Base-by-base conservation (phyloP, 2,113 vertebrate species). In the Tetrao urogallus region DNA sequence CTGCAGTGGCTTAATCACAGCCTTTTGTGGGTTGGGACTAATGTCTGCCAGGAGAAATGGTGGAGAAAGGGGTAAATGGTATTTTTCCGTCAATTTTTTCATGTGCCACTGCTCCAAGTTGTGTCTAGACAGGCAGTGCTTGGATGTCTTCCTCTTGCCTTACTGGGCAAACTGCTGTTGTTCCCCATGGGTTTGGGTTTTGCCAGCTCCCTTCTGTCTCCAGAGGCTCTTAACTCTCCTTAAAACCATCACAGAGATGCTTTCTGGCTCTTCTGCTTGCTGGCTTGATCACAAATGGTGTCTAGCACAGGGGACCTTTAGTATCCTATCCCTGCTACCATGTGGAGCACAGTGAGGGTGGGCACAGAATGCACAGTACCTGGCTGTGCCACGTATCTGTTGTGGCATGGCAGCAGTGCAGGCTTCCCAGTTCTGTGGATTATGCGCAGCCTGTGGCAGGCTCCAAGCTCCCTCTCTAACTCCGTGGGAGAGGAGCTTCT, bases 21-120 rank as follows among this genome's bases (percentile, higher is more conserved):
- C 71, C 38, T 20, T 48, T 42, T 50, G 65, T 0, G 14, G 74
- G 43, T 57, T 48, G 81, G 65, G 70, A 42, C 25, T 10, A 6
- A 3, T 0, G 7, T 38, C 54, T 34, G 83, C 74, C 56, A 60
- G 80, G 65, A 94, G 73, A 66, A 80, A 34, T 5, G 7, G 45
- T 8, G 32, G 58, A 43, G 40, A 48, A 78, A 47, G 70, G 56
- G 42, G 83, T 74, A 89, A 92, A 72, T 3, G 17, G 34, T 57
- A 36, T 3, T 85, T 91, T 92, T 76, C 71, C 58, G 71, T 70
- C 93, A 63, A 15, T 89, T 93, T 54, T 89, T 93, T 95, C 89
- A 87, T 78, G 85, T 91, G 30, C 42, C 20, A 32, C 19, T 13
- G 28, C 64, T 45, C 38, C 40, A 69, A 72, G 87, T 91, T 65